Evolutionary conservation across 2,113 vertebrate genomes (phyloP), one percentile per base, ranked within the genome.

Genomic region (Pseudopodoces humilis): DNA sequence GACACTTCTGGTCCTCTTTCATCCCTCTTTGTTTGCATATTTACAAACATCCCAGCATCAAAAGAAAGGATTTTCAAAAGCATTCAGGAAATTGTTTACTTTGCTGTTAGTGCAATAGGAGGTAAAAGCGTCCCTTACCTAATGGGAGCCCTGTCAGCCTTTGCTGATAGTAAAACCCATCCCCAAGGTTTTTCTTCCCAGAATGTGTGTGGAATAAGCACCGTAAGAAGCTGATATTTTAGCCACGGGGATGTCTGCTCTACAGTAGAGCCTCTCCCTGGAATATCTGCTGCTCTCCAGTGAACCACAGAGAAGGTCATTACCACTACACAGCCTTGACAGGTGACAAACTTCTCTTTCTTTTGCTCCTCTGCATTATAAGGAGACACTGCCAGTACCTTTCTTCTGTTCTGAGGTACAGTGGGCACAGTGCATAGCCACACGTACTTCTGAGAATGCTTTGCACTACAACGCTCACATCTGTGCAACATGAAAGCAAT

Each of bases 61-160:
- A 78, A 94, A 86, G 59, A 74, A 11, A 65, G 83, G 72, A 88
- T 83, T 90, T 96, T 75, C 77, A 83, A 71, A 94, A 89, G 86
- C 60, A 53, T 79, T 83, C 44, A 68, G 56, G 56, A 83, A 39
- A 83, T 27, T 95, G 79, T 86, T 93, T 88, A 86, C 47, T 64
- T 60, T 83, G 35, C 60, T 93, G 55, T 52, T 39, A 60, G 44
- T 63, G 68, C 56, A 83, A 70, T 13, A 65, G 44, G 67, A 85
- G 41, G 67, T 63, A 58, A 59, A 94, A 86, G 30, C 7, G 0
- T 41, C 52, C 60, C 47, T 86, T 91, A 77, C 63, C 39, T 77
- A 96, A 87, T 4, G 30, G 47, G 30, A 83, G 31, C 56, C 64
- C 74, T 65, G 59, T 50, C 63, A 89, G 33, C 17, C 79, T 79